Evolutionary conservation across 2,113 vertebrate genomes (phyloP), one percentile per base, ranked within the genome.

Genomic region (Corynorhinus townsendii): DNA sequence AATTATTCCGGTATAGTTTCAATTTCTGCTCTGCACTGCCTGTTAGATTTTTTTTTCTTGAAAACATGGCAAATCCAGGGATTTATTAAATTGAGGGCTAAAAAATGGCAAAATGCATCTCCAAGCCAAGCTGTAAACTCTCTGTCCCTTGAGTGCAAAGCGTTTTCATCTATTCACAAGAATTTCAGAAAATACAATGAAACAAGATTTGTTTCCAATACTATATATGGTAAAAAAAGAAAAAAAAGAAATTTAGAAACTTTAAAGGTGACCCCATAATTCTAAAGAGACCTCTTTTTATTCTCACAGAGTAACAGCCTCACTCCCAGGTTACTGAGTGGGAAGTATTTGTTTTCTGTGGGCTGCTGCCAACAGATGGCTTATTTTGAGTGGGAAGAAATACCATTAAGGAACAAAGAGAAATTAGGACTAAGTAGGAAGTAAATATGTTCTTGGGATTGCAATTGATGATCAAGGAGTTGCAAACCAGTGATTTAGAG

Each of bases 361-460:
- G 97, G 95, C 59, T 35, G 71, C 82, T 85, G 91, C 95, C 92
- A 98, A 96, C 94, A 96, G 95, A 96, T 89, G 66, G 94, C 69
- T 97, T 97, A 89, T 90, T 91, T 91, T 95, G 89, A 97, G 94
- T 76, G 64, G 83, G 80, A 89, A 97, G 76, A 96, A 98, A 86
- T 91, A 96, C 84, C 86, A 94, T 97, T 92, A 95, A 96, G 81
- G 16, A 91, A 96, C 96, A 98, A 97, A 97, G 90, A 96, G 92
- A 97, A 97, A 93, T 68, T 79, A 97, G 88, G 82, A 95, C 91
- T 94, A 80, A 96, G 95, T 35, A 94, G 90, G 89, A 95, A 97
- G 95, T 95, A 94, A 97, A 96, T 71, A 97, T 89, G 97, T 98
- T 96, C 95, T 97, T 96, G 96, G 77, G 91, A 97, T 97, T 97